These are phyloP conservation scores for Drosophila demipolita DNA, from an alignment of 2,888 invertebrate genomes.

Conservation along the genomic window DNA sequence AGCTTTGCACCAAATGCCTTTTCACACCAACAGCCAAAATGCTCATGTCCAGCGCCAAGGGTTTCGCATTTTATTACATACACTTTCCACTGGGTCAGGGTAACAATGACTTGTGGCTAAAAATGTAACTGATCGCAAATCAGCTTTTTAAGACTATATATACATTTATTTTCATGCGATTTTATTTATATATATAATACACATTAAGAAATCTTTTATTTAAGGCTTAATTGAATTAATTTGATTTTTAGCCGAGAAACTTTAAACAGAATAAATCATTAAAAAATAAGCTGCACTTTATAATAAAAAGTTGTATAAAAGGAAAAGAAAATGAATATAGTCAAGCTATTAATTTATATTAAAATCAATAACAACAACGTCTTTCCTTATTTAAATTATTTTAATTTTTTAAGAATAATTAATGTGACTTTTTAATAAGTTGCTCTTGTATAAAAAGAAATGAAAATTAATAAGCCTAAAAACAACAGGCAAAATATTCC, in stretches of 20 bases:
- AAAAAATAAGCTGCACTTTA: not conserved
- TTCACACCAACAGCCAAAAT: slow-evolving; percentile 71
- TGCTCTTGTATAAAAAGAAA: too few species aligned
- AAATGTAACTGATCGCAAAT: not conserved
- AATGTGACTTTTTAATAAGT: too few species aligned
- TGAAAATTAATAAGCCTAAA: too few species aligned
- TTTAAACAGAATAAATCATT: not conserved
- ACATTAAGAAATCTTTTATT: too few species aligned
- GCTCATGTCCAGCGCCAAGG: slow-evolving; percentile 61
- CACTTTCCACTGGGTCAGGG: slow-evolving; percentile 12
- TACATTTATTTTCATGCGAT: not conserved
- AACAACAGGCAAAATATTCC: too few species aligned
- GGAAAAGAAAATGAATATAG: too few species aligned
- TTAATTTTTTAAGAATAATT: too few species aligned
- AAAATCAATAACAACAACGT: too few species aligned
- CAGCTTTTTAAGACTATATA: not conserved
- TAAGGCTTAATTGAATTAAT: too few species aligned
- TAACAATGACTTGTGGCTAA: not conserved
- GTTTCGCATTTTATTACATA: slow-evolving; percentile 50
- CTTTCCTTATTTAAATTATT: too few species aligned
- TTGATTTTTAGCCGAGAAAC: not conserved
- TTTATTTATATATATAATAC: not conserved
- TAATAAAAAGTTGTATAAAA: too few species aligned
- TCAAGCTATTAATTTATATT: too few species aligned
- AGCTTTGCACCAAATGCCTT: slow-evolving; percentile 75